Evolutionary conservation across 2,797 vertebrate species (phyloP).

Genomic region (Fratercula arctica): DNA sequence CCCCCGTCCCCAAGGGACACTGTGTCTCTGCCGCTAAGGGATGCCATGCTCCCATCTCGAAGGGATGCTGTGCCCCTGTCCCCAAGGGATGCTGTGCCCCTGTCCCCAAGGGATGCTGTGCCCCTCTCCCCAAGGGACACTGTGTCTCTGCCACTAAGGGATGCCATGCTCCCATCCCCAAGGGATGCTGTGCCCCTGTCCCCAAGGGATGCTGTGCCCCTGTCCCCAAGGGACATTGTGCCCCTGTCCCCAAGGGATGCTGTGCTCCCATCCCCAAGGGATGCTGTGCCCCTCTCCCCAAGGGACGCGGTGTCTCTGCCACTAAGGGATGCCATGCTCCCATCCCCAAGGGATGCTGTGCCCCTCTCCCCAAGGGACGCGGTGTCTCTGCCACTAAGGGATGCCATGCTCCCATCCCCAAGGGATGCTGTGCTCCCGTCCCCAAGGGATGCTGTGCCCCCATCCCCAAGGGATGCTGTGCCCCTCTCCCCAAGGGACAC

Average conservation of each 20-base stretch:
- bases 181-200: too few species aligned
- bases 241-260: fast-evolving
- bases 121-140: not conserved
- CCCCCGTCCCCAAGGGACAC: too few species aligned
- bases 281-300: not conserved
- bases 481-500: not conserved
- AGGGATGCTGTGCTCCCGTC: not conserved
- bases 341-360: not conserved
- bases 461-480: not conserved
- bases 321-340: not conserved
- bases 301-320: not conserved
- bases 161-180: too few species aligned
- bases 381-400: not conserved
- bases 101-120: not conserved
- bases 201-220: not conserved
- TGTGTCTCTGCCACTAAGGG: too few species aligned
- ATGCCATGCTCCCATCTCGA: not conserved
- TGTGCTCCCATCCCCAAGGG: fast-evolving
- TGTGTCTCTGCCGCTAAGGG: too few species aligned
- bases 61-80: fast-evolving
- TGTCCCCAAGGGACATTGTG: not conserved
- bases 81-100: fast-evolving
- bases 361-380: not conserved
- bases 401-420: not conserved
- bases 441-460: not conserved